These are phyloP conservation scores for Leptinotarsa peninsularis DNA, from an alignment of 2,888 invertebrate genomes.

Conservation along the genomic window DNA sequence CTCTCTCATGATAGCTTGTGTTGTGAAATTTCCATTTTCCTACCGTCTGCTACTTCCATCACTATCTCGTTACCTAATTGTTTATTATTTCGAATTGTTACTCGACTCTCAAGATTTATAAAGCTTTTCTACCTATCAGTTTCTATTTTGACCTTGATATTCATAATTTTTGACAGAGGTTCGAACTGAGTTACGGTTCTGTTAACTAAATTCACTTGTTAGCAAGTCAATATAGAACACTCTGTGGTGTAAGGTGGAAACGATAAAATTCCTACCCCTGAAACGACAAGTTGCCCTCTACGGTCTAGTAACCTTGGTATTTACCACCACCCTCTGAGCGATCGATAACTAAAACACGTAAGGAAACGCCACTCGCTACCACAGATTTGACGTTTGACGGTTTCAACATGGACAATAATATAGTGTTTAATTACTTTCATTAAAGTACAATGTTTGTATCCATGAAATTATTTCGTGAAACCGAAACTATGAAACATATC, in stretches of 20 bases:
- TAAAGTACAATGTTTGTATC: not conserved
- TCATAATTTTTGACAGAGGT: too few relatives aligned
- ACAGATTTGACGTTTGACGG: slow-evolving; percentile 16
- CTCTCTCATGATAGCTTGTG: too few relatives aligned
- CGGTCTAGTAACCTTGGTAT: not conserved
- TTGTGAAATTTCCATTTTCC: too few relatives aligned
- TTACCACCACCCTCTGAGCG: slow-evolving; percentile 14
- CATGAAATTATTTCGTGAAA: not conserved
- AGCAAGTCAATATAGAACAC: not conserved
- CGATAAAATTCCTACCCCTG: not conserved
- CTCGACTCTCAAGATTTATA: too few relatives aligned
- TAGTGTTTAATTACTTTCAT: not conserved
- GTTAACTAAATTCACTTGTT: too few relatives aligned
- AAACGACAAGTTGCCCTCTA: not conserved
- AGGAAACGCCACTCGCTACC: not conserved
- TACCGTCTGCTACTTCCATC: too few relatives aligned
- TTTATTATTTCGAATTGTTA: too few relatives aligned
- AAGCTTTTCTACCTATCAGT: too few relatives aligned
- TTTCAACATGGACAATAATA: slow-evolving; percentile 19
- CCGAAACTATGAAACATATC: not conserved
- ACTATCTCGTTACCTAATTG: too few relatives aligned
- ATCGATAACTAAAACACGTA: slow-evolving; percentile 6
- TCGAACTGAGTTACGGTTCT: too few relatives aligned
- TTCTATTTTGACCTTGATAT: too few relatives aligned
- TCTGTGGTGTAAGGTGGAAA: not conserved